Evolutionary conservation across 2,797 vertebrate species (phyloP).

Genomic region (Spinibarbus caldwelli): DNA sequence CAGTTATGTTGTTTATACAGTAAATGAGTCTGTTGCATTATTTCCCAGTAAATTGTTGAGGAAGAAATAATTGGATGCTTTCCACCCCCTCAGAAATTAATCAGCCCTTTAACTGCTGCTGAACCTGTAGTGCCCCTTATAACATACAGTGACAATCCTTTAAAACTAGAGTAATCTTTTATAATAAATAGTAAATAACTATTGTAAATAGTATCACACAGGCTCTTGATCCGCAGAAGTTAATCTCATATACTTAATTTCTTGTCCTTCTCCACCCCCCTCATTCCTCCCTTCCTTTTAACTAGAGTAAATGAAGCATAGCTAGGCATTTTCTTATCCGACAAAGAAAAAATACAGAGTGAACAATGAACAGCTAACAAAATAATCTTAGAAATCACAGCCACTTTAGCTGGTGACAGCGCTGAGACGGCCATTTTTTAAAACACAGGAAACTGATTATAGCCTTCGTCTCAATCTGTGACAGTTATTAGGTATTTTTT

Average conservation of each 20-base stretch:
- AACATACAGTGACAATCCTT: background rate
- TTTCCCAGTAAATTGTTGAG: background rate
- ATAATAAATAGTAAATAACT: conserved; percentile 11
- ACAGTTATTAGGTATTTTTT: conserved; percentile 65
- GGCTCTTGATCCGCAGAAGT: conserved; percentile 20
- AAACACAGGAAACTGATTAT: conserved; percentile 75
- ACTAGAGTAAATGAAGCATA: conserved; percentile 44
- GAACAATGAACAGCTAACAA: conserved; percentile 66
- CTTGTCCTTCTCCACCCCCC: conserved; percentile 25
- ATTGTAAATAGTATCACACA: conserved; percentile 6
- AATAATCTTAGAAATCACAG: conserved; percentile 73
- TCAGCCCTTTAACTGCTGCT: conserved; percentile 6
- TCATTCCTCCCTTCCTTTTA: conserved; percentile 22
- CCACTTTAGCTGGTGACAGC: conserved; percentile 60
- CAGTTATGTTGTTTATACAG: background rate
- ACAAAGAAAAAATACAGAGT: conserved; percentile 28
- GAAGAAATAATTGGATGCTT: background rate
- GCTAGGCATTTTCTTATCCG: conserved; percentile 21
- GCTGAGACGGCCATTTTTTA: conserved; percentile 59
- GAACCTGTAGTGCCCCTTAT: background rate
- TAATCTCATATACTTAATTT: background rate
- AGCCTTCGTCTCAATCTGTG: conserved; percentile 66
- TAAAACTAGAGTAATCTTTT: background rate
- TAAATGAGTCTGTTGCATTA: background rate
- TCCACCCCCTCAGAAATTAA: background rate